Conservation (phyloP, 2,888 invertebrate genomes). For the Dynastes maya region DNA sequence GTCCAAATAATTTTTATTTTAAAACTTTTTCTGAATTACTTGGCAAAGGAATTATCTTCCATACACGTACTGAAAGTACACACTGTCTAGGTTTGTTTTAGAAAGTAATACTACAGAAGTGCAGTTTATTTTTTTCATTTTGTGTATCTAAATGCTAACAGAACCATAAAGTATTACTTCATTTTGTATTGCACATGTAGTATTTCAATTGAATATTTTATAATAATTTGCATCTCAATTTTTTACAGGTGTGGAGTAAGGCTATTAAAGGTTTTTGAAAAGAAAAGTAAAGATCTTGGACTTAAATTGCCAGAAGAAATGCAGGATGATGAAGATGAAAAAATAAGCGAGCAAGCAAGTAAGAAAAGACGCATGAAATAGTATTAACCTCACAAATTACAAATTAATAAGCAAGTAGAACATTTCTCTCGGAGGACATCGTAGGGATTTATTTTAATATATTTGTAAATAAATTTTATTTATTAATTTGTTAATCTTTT, state of each 20-base stretch:
- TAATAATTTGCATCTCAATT: not conserved
- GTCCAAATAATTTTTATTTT: too few species aligned
- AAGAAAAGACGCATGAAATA: slow-evolving; percentile 55
- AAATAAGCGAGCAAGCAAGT: slow-evolving; percentile 45
- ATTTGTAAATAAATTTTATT: slow-evolving; percentile 53
- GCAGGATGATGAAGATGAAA: slow-evolving; percentile 60
- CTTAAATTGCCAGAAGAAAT: slow-evolving; percentile 72
- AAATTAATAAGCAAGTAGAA: slow-evolving; percentile 19
- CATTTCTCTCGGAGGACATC: slow-evolving; percentile 27
- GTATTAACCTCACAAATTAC: slow-evolving; percentile 53
- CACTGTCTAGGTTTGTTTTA: too few species aligned
- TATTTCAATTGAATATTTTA: too few species aligned
- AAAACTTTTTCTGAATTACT: too few species aligned
- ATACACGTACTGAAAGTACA: too few species aligned
- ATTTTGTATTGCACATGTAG: too few species aligned
- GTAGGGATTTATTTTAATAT: slow-evolving; percentile 49
- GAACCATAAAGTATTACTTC: too few species aligned
- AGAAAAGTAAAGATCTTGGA: slow-evolving; percentile 80
- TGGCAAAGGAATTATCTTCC: too few species aligned
- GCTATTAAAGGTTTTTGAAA: slow-evolving; percentile 81
- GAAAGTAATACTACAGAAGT: too few species aligned
- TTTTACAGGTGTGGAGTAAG: slow-evolving; percentile 80
- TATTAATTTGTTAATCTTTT: slow-evolving; percentile 44
- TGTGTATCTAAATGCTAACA: too few species aligned
- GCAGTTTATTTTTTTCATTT: too few species aligned